Conservation (phyloP, 2,797 vertebrate species). For the Erethizon dorsatum region DNA sequence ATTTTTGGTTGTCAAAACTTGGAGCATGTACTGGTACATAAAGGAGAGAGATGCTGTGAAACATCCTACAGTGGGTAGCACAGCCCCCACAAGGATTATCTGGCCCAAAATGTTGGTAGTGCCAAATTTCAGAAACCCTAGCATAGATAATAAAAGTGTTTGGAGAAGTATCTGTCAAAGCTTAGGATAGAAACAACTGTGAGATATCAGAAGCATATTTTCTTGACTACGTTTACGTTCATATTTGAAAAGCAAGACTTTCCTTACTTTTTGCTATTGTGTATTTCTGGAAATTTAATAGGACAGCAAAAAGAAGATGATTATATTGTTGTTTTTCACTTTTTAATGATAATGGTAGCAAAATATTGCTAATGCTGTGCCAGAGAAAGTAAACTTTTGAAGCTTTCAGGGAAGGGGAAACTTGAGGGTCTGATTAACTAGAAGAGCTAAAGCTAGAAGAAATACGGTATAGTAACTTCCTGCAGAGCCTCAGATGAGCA, state of each 20-base stretch:
- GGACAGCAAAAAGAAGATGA: conserved; percentile 21
- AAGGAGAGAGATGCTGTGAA: not conserved
- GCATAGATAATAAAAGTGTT: conserved; percentile 7
- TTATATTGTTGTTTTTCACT: not conserved
- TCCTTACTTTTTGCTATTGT: not conserved
- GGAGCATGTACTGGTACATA: not conserved
- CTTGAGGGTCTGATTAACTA: not conserved
- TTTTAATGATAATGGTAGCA: not conserved
- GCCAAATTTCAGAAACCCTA: conserved; percentile 36
- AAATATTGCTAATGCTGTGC: not conserved
- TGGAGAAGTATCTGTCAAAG: not conserved
- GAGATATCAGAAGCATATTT: conserved; percentile 5
- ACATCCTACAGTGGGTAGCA: not conserved
- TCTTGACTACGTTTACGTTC: not conserved
- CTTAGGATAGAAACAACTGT: conserved; percentile 14
- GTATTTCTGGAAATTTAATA: not conserved
- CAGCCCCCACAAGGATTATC: not conserved
- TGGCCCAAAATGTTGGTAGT: not conserved
- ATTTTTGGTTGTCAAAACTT: not conserved
- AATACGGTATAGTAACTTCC: not conserved
- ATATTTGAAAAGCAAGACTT: conserved; percentile 3
- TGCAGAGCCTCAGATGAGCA: not conserved
- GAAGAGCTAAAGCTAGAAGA: conserved; percentile 24
- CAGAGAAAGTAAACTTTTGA: not conserved
- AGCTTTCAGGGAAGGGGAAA: not conserved